Evolutionary conservation across 2,888 invertebrate species (phyloP).

Genomic region (Julus scanicus): DNA sequence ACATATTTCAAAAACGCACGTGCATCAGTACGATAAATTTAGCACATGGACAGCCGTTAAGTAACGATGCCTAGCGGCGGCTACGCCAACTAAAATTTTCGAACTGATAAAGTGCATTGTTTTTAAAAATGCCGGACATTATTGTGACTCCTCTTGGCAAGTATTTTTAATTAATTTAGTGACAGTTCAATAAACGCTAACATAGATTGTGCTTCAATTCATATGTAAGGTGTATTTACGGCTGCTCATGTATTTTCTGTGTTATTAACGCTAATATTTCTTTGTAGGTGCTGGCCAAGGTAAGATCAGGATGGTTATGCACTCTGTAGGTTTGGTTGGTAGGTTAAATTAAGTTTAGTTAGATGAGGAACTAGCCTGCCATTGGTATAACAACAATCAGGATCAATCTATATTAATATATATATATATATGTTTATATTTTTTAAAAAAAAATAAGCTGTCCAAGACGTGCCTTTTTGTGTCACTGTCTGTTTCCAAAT

Average conservation of each 20-base stretch:
- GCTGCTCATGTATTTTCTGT: not conserved
- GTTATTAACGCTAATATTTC: constrained; percentile 48
- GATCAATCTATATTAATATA: no score
- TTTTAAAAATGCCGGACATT: constrained; percentile 79
- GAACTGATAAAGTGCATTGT: not conserved
- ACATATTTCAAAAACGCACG: not conserved
- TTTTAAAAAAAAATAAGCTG: no score
- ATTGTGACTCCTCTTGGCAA: constrained; percentile 83
- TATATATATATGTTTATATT: no score
- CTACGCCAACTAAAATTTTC: not conserved
- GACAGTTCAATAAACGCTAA: not conserved
- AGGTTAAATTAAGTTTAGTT: no score
- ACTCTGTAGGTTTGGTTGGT: not conserved
- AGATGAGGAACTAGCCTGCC: no score
- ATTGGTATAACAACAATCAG: no score
- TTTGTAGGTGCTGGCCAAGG: constrained; percentile 78
- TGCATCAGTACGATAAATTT: not conserved
- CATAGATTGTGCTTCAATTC: not conserved
- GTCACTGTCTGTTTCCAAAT: no score
- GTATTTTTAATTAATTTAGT: not conserved
- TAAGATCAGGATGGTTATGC: constrained; percentile 37
- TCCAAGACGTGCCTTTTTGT: no score
- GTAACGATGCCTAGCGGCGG: not conserved
- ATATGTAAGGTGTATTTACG: not conserved
- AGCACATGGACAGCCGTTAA: not conserved